These are phyloP conservation scores for Prunella strophiata DNA, from an alignment of 2,797 vertebrate genomes.

Conservation along the genomic window DNA sequence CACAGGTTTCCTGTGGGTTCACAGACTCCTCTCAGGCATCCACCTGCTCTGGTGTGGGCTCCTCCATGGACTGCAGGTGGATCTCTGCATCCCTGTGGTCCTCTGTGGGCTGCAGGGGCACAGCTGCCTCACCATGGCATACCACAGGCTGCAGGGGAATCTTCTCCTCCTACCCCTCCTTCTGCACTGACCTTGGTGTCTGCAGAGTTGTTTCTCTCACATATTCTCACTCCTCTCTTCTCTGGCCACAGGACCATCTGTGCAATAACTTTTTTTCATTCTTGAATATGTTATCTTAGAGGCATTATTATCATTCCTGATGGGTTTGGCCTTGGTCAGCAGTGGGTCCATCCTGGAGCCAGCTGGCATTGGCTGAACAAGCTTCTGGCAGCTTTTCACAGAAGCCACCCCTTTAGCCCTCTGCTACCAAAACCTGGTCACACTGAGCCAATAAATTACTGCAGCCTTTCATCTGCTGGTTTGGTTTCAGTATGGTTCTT, in stretches of 20 bases:
- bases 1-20: rapidly evolving
- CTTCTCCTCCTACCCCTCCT: not conserved
- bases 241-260: not conserved
- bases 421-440: not conserved
- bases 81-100: not conserved
- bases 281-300: not conserved
- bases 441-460: not conserved
- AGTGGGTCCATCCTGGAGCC: rapidly evolving
- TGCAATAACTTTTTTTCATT: not conserved
- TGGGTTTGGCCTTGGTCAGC: not conserved
- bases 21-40: not conserved
- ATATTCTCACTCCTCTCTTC: not conserved
- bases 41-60: not conserved
- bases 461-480: not conserved
- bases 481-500: not conserved
- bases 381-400: not conserved
- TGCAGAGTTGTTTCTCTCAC: not conserved
- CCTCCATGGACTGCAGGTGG: not conserved
- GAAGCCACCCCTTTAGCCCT: not conserved
- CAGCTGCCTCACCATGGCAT: not conserved
- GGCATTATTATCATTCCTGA: not conserved
- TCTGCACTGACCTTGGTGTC: not conserved
- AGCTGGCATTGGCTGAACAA: not conserved
- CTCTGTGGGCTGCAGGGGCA: not conserved
- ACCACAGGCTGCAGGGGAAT: not conserved